These are phyloP conservation scores for Eremophila alpestris DNA, from an alignment of 2,797 vertebrate genomes.

Conservation along the genomic window DNA sequence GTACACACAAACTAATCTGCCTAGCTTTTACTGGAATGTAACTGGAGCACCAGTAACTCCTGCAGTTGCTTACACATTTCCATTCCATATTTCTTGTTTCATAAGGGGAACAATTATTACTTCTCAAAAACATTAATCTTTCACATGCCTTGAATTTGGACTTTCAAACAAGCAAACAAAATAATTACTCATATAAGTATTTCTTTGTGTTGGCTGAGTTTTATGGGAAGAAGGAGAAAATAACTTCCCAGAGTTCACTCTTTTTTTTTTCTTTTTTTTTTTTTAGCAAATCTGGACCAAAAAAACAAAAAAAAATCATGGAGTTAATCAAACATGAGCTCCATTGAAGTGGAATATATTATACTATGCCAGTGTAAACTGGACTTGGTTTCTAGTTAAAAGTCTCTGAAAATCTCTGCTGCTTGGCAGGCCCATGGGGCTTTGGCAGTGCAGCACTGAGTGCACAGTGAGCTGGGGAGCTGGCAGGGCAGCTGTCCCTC, in stretches of 20 bases:
- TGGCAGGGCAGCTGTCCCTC: background rate
- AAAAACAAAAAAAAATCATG: background rate
- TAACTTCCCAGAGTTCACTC: background rate
- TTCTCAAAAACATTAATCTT: background rate
- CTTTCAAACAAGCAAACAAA: background rate
- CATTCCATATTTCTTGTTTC: background rate
- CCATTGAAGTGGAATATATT: background rate
- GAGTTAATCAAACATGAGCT: background rate
- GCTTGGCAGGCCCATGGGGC: fast-evolving
- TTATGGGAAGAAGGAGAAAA: background rate
- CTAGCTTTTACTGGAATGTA: background rate
- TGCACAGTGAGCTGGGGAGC: background rate
- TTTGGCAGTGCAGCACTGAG: background rate
- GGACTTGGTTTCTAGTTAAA: background rate
- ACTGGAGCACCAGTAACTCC: background rate
- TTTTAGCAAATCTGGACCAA: background rate
- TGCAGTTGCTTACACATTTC: background rate
- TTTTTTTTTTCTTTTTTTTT: background rate
- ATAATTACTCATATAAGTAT: background rate
- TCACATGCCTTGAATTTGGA: background rate
- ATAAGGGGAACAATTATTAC: background rate
- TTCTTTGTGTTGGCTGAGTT: background rate
- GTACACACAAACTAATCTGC: background rate
- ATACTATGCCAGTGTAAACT: background rate
- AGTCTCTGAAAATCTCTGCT: background rate